Evolutionary conservation across 2,888 invertebrate genomes (phyloP).

Genomic region (Harmothoe impar): DNA sequence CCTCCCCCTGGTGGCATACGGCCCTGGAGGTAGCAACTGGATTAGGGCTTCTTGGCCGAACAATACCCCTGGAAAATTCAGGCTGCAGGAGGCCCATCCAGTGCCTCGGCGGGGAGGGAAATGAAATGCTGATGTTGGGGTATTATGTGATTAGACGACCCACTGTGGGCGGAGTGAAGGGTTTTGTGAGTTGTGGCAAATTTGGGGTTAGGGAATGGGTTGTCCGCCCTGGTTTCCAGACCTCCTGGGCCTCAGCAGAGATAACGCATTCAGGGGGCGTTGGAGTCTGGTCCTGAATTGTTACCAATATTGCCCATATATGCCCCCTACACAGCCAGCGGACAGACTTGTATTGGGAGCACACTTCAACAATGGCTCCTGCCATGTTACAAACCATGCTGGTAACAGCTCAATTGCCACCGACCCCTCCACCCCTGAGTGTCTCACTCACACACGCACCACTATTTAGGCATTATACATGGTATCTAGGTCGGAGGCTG

Average conservation of each 20-base stretch:
- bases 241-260: too few relatives aligned
- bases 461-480: neutral
- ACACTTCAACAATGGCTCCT: too few relatives aligned
- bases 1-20: neutral
- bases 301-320: too few relatives aligned
- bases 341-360: too few relatives aligned
- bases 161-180: neutral
- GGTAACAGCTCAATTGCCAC: too few relatives aligned
- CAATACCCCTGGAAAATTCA: slow-evolving; percentile 14
- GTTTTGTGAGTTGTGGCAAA: neutral
- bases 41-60: slow-evolving; percentile 35
- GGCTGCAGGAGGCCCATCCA: neutral
- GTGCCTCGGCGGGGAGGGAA: neutral
- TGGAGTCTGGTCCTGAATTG: too few relatives aligned
- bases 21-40: slow-evolving; percentile 11
- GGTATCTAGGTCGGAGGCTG: neutral
- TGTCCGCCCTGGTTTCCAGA: neutral
- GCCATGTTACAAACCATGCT: too few relatives aligned
- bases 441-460: too few relatives aligned
- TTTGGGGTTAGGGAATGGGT: neutral
- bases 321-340: too few relatives aligned
- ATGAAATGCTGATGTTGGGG: slow-evolving; percentile 30
- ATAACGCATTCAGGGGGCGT: too few relatives aligned
- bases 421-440: too few relatives aligned
- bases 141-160: slow-evolving; percentile 26